Evolutionary conservation across 1,140 invertebrate genomes (phyloP).

Genomic region (Leptoteleia sp.): DNA sequence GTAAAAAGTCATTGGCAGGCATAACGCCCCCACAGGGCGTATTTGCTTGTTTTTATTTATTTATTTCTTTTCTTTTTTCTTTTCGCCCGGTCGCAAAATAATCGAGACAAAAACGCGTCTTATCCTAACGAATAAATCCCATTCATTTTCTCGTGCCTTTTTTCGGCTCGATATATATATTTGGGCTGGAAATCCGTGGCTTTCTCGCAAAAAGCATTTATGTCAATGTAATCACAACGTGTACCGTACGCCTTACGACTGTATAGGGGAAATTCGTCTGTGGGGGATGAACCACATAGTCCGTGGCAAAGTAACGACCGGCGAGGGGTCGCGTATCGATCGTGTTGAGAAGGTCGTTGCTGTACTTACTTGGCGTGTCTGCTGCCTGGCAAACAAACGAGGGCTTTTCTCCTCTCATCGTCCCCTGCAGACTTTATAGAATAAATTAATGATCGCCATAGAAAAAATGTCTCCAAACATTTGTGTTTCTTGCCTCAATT

Average conservation of each 20-base stretch:
- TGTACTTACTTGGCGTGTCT: slow-evolving; percentile 48
- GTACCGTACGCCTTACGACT: slow-evolving; percentile 54
- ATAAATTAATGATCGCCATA: slow-evolving; percentile 35
- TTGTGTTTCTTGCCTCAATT: slow-evolving; percentile 12
- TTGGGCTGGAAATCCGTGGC: slow-evolving; percentile 20
- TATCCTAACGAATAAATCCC: slow-evolving; percentile 33
- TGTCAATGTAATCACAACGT: slow-evolving; percentile 57
- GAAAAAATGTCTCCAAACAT: slow-evolving; percentile 37
- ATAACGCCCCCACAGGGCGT: too few species aligned
- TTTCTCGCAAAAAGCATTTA: slow-evolving; percentile 56
- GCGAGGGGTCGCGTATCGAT: slow-evolving; percentile 64
- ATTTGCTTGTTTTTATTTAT: too few species aligned
- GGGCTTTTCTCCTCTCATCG: slow-evolving; percentile 15
- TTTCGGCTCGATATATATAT: slow-evolving; percentile 13
- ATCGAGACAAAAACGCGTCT: not conserved
- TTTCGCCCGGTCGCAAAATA: too few species aligned
- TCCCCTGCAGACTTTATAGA: slow-evolving; percentile 31
- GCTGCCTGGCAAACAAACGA: slow-evolving; percentile 46
- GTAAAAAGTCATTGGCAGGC: too few species aligned
- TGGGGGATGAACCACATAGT: slow-evolving; percentile 60
- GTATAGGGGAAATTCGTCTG: slow-evolving; percentile 40
- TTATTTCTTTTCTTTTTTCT: too few species aligned
- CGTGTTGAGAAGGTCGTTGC: slow-evolving; percentile 67
- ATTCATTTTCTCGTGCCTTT: slow-evolving; percentile 5
- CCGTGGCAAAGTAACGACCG: slow-evolving; percentile 42